Base-by-base conservation (phyloP, 2,888 invertebrate species). In the Eupithecia exiguata region DNA sequence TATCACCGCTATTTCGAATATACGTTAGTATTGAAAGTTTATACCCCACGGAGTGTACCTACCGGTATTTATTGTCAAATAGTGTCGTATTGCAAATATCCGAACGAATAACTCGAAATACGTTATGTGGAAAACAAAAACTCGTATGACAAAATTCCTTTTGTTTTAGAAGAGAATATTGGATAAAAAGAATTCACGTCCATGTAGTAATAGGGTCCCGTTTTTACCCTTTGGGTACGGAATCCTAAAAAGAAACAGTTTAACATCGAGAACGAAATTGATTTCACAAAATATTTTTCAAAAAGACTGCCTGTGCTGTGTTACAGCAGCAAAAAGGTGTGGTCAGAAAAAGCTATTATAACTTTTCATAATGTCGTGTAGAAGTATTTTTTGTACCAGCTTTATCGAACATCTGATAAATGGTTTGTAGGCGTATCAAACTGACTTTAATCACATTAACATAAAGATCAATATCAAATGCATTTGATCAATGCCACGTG, bases 391-490 rank as follows among this genome's bases (percentile, higher is more conserved):
- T 16, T 1, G 30, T 7, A 30, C 7, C 53, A 10, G 30, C 7
- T 30, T 61, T 61, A 61, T 61, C 30, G 30, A 6, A 30, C 30
- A 25, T 61, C 30, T 61, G 61, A 61, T 61, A 61, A 61, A 61
- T 61, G 30, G 30, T 25, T 61, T 61, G 16, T 61, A 61, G 30
- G 30, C 21, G 66, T 68, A 43, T 69, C 67, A 36, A 63, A 71
- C 71, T 46, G 68, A 71, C 53, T 69, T 21, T 71, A 43, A 63
- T 14, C 1, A 49, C 38, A 40, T 43, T 18, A 36, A 10, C 65
- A 61, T 73, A 70, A 76, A 73, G 71, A 69, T 71, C 53, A 71
- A 14, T 76, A 69, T 69, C 71, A 53, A 46, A 66, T 68, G 61
- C 67, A 63, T 53, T 25, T 73, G 62, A 71, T 74, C 68, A 63